Percentiles rank a stretch among this genome's conserved stretches.
Conservation (phyloP, 2,113 vertebrate genomes). For the Apistogramma diplotaenia region DNA sequence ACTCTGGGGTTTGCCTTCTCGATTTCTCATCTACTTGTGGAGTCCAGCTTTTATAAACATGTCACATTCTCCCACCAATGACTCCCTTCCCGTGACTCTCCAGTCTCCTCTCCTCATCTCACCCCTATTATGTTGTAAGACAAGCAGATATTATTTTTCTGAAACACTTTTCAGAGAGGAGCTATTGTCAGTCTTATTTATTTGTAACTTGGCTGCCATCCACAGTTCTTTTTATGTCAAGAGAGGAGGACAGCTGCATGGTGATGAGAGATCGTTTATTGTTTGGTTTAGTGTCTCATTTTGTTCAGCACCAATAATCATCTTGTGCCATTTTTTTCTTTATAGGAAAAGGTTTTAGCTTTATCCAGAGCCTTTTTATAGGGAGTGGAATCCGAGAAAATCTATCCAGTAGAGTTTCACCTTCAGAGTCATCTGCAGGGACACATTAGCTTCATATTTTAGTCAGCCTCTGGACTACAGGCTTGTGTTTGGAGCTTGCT, state of each 20-base stretch:
- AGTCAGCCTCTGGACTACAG: background rate
- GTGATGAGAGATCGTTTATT: slow-evolving; percentile 38
- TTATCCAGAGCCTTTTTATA: slow-evolving; percentile 1
- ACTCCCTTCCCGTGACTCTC: slow-evolving; percentile 10
- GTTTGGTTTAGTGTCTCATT: slow-evolving; percentile 51
- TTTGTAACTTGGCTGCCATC: slow-evolving; percentile 37
- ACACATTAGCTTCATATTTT: slow-evolving; percentile 10
- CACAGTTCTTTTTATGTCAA: slow-evolving; percentile 26
- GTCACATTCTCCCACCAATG: slow-evolving; percentile 25
- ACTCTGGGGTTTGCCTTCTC: slow-evolving; percentile 2
- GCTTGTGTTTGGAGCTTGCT: background rate
- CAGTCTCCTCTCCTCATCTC: slow-evolving; percentile 15
- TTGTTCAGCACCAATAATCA: slow-evolving; percentile 38
- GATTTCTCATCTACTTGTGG: slow-evolving; percentile 31
- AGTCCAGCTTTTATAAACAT: slow-evolving; percentile 48
- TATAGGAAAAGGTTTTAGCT: slow-evolving; percentile 17
- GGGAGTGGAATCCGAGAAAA: slow-evolving; percentile 2
- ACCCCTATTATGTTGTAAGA: slow-evolving; percentile 21
- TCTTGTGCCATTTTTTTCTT: slow-evolving; percentile 9
- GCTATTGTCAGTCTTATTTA: slow-evolving; percentile 46
- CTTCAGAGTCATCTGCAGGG: slow-evolving; percentile 1
- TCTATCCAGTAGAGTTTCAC: background rate
- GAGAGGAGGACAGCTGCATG: slow-evolving; percentile 38
- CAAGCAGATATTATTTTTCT: slow-evolving; percentile 49
- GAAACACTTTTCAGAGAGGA: slow-evolving; percentile 34